These are phyloP conservation scores for Metopia argyrocephala DNA, from an alignment of 2,888 invertebrate genomes.

Conservation along the genomic window DNA sequence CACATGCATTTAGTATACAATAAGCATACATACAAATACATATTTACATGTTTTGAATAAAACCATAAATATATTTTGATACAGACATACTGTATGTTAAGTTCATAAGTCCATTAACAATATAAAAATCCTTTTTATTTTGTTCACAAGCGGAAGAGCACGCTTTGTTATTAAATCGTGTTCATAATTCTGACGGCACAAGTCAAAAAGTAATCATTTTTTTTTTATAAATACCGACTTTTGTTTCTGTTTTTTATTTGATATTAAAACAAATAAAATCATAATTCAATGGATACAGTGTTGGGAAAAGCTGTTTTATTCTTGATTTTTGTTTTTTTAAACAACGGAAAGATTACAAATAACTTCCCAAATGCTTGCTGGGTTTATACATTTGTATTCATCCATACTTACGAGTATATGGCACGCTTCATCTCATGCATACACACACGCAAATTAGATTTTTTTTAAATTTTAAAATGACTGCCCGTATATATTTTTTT, in stretches of 20 bases:
- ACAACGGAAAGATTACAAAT: neutral
- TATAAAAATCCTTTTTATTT: neutral
- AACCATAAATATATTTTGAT: no score
- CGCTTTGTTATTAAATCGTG: conserved; percentile 1
- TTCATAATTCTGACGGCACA: conserved; percentile 13
- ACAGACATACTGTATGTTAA: no score
- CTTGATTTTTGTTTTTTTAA: neutral
- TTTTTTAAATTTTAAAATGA: neutral
- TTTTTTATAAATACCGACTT: neutral
- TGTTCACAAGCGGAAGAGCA: conserved; percentile 10
- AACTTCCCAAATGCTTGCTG: neutral
- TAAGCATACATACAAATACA: no score
- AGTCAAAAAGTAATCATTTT: neutral
- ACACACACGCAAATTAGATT: conserved; percentile 14
- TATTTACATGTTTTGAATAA: neutral
- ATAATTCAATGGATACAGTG: neutral
- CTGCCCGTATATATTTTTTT: neutral
- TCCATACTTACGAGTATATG: neutral
- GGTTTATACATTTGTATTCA: neutral
- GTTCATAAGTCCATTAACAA: no score
- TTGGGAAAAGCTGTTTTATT: neutral
- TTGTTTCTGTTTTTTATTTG: neutral
- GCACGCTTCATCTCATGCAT: conserved; percentile 40
- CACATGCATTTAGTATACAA: neutral
- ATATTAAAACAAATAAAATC: neutral